A percentile compares a stretch with the other conserved stretches of the same genome.
Conservation (phyloP, 2,797 vertebrate genomes). For the Labeo calbasu region DNA sequence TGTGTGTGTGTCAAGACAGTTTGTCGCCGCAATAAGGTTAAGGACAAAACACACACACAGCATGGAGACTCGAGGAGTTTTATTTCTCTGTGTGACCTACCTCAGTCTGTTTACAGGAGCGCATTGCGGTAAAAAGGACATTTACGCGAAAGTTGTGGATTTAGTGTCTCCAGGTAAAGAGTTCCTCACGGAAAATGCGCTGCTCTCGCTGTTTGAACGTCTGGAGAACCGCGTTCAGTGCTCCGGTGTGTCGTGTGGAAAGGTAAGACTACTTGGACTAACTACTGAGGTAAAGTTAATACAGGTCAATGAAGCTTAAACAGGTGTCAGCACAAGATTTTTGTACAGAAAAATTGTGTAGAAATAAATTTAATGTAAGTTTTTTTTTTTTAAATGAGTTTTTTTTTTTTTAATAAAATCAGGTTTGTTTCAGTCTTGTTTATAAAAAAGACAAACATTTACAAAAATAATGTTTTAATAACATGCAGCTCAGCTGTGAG, state of each 20-base stretch:
- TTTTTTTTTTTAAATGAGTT: too few relatives aligned
- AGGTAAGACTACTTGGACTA: constrained; percentile 78
- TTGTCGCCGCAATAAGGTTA: neutral
- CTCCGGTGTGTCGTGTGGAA: constrained; percentile 86
- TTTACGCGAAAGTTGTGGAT: constrained; percentile 59
- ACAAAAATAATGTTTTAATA: too few relatives aligned
- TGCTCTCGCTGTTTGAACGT: constrained; percentile 80
- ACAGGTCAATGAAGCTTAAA: too few relatives aligned
- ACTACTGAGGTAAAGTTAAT: neutral
- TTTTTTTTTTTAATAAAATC: too few relatives aligned
- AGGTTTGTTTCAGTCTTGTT: too few relatives aligned
- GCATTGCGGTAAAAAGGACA: constrained; percentile 35
- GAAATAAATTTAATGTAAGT: too few relatives aligned
- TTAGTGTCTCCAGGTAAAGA: constrained; percentile 72
- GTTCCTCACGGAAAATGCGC: constrained; percentile 65
- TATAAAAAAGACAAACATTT: too few relatives aligned
- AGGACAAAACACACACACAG: neutral
- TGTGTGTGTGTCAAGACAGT: neutral
- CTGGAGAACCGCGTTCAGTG: constrained; percentile 90
- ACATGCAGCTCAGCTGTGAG: neutral
- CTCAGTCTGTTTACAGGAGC: constrained; percentile 43
- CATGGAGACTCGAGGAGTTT: neutral
- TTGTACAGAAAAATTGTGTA: too few relatives aligned
- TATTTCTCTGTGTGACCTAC: constrained; percentile 16
- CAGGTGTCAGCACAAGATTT: too few relatives aligned